A percentile compares a stretch with the other conserved stretches of the same genome.
These are phyloP conservation scores for Trypoxylon attenuatum DNA, from an alignment of 2,888 invertebrate species.

Conservation along the genomic window DNA sequence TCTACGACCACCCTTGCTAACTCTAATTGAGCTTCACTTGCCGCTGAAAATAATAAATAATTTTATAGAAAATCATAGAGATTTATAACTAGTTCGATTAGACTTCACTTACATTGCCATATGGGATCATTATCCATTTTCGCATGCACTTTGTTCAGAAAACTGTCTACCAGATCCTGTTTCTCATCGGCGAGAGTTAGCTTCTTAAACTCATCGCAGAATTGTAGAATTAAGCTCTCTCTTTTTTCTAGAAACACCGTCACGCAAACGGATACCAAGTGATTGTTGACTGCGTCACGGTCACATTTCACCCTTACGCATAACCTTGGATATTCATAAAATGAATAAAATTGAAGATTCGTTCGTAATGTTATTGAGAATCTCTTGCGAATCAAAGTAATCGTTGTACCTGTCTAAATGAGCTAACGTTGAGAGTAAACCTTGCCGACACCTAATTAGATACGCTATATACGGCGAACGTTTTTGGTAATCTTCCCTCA, in stretches of 20 bases:
- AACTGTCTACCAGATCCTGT: conserved; percentile 89
- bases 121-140: conserved; percentile 83
- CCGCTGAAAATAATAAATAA: conserved; percentile 77
- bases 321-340: conserved; percentile 73
- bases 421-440: conserved; percentile 84
- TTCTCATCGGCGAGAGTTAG: conserved; percentile 92
- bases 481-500: conserved; percentile 85
- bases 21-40: conserved; percentile 82
- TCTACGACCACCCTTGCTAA: conserved; percentile 90
- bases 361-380: too few relatives aligned
- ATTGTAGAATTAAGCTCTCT: conserved; percentile 83
- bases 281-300: conserved; percentile 83
- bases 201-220: conserved; percentile 87
- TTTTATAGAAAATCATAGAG: too few relatives aligned
- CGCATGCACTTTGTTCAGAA: conserved; percentile 82
- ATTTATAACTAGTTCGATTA: too few relatives aligned
- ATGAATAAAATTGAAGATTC: neutral
- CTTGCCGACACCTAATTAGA: conserved; percentile 86
- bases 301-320: conserved; percentile 81
- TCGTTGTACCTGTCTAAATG: conserved; percentile 79
- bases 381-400: too few relatives aligned
- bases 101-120: conserved; percentile 82
- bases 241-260: conserved; percentile 88
- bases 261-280: conserved; percentile 85
- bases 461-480: conserved; percentile 89